Conservation (phyloP, 2,113 vertebrate genomes). For the Neomonachus schauinslandi region DNA sequence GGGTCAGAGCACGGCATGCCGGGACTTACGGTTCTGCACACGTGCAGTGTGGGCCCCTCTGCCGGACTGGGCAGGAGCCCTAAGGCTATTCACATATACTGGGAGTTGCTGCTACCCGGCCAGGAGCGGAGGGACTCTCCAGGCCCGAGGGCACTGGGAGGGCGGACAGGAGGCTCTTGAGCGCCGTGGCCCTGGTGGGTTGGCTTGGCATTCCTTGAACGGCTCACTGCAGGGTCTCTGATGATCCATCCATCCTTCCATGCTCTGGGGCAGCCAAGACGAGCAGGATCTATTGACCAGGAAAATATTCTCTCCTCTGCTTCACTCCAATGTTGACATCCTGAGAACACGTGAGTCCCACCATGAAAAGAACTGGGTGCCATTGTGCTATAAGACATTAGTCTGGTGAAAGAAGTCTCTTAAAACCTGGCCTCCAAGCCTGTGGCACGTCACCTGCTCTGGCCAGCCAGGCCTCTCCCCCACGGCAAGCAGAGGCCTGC, state of each 20-base stretch:
- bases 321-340: too few relatives aligned
- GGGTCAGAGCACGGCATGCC: background rate
- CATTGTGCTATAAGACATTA: background rate
- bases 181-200: background rate
- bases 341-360: background rate
- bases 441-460: background rate
- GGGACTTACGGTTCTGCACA: background rate
- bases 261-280: background rate
- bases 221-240: background rate
- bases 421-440: background rate
- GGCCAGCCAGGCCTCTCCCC: background rate
- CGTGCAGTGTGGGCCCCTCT: background rate
- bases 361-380: background rate
- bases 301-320: background rate
- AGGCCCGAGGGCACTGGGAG: background rate
- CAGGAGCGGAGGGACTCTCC: fast-evolving
- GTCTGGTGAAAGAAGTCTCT: background rate
- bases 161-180: background rate
- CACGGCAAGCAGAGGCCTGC: background rate
- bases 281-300: background rate
- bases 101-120: background rate
- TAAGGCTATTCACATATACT: background rate
- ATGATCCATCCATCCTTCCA: background rate
- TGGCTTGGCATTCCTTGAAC: fast-evolving
- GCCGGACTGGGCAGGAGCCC: background rate